Base-by-base conservation (phyloP, 2,113 vertebrate species). In the Syngnathoides biaculeatus region DNA sequence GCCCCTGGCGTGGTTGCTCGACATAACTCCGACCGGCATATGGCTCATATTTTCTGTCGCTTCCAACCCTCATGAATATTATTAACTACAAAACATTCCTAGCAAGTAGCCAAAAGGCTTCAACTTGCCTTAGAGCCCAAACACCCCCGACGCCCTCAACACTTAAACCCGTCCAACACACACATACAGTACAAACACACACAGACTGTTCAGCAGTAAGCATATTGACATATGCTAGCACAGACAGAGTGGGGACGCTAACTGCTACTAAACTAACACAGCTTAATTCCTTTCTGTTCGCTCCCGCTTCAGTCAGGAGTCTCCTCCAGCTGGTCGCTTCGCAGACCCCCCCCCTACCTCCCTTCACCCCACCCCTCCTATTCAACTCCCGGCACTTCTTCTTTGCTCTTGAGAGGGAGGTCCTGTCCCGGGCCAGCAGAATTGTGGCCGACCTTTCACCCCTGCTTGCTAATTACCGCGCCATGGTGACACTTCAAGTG, bases 401-500 rank as follows among this genome's bases (percentile, higher is more conserved):
- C 66, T 67, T 69, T n/a, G 87, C 91, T 89, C 93, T 93, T 92
- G 87, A 92, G 39, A 62, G 90, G 92, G 92, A 91, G 89, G 88
- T 87, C 88, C 89, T 91, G 93, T 94, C 92, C 77, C 84, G 81
- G 91, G 81, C 81, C 89, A 77, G 91, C 86, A 87, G 93, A 93
- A 94, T 88, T 92, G 91, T 88, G 80, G 90, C 90, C 87, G 90
- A 94, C 94, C 95, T 93, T 91, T 95, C 89, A 95, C 92, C 94
- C 72, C 72, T 77, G 85, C 90, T 92, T 89, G 90, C 95, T 97
- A 97, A 98, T 98, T 97, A 97, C 94, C 93, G 93, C 90, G 91
- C 92, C 90, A 79, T 91, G 89, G 94, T 91, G 94, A 95, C 94
- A 93, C 92, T 94, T 95, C 91, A 93, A 95, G 93, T 90, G 91